Evolutionary conservation across 2,888 invertebrate genomes (phyloP).

Genomic region (Drosophila antonietae): DNA sequence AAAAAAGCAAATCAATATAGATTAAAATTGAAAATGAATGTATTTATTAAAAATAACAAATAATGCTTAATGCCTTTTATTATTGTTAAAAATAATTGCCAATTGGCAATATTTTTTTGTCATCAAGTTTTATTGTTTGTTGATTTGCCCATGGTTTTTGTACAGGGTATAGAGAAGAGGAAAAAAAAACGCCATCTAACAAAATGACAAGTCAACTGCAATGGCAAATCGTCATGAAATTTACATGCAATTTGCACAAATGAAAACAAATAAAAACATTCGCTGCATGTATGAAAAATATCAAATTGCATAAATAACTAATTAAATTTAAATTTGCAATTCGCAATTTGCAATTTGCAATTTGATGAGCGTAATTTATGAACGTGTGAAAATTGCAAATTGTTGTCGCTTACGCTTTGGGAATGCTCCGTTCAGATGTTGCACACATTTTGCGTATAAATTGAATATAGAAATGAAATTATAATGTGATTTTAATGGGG

Average conservation of each 20-base stretch:
- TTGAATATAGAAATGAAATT: conserved; percentile 1
- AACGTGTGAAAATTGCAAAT: conserved; percentile 69
- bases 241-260: conserved; percentile 66
- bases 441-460: conserved; percentile 12
- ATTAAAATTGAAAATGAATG: background rate
- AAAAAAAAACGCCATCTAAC: conserved; percentile 21
- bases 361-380: conserved; percentile 76
- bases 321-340: conserved; percentile 72
- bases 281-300: conserved; percentile 28
- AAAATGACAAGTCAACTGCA: conserved; percentile 52
- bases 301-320: conserved; percentile 76
- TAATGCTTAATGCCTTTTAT: background rate
- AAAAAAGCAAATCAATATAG: background rate
- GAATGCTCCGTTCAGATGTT: conserved; percentile 11
- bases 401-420: conserved; percentile 29
- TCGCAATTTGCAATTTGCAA: conserved; percentile 66
- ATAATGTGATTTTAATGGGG: conserved; percentile 8
- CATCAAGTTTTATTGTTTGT: background rate
- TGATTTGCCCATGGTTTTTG: background rate
- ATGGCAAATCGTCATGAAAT: conserved; percentile 69
- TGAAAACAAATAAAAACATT: conserved; percentile 43
- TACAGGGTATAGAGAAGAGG: conserved; percentile 20
- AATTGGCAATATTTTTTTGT: background rate
- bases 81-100: conserved; percentile 10
- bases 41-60: background rate